Percentiles rank a stretch among this genome's conserved stretches.
phyloP scores from a whole-genome alignment of 2,113 vertebrate species.

The Ranitomeya variabilis region DNA sequence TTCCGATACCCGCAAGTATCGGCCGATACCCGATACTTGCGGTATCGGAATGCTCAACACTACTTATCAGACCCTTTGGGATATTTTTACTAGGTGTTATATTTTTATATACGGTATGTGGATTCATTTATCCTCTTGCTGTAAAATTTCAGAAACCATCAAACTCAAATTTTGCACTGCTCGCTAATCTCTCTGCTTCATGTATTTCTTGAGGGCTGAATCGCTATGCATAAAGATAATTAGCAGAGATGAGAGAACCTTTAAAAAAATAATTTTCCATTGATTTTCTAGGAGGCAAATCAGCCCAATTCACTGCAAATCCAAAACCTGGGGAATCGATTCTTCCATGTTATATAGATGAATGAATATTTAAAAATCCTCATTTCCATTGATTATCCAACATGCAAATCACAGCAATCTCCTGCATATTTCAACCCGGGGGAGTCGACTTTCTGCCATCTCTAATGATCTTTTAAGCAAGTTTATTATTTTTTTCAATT shows the following conservation, averaged over 20 bases:
- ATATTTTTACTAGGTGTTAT: not conserved
- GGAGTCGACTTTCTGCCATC: not conserved
- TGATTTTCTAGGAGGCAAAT: conserved; percentile 3
- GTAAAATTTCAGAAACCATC: not conserved
- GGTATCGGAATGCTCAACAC: too few species aligned
- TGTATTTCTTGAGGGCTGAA: conserved; percentile 9
- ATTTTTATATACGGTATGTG: not conserved
- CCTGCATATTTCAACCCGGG: not conserved
- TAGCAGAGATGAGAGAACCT: conserved; percentile 18
- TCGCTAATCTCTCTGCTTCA: not conserved
- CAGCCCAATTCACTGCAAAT: conserved; percentile 6
- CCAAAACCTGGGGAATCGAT: conserved; percentile 15
- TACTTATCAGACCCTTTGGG: not conserved
- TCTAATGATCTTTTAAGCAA: not conserved
- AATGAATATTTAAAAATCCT: conserved; percentile 11
- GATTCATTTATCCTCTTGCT: not conserved
- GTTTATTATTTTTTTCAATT: not conserved
- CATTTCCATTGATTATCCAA: conserved; percentile 22
- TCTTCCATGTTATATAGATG: conserved; percentile 11
- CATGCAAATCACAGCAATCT: not conserved
- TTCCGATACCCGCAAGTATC: too few species aligned
- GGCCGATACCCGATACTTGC: too few species aligned
- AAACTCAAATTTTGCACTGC: not conserved
- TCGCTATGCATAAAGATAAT: not conserved
- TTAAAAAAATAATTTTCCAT: not conserved